phyloP scores from a whole-genome alignment of 2,113 vertebrate species.

The Euleptes europaea region DNA sequence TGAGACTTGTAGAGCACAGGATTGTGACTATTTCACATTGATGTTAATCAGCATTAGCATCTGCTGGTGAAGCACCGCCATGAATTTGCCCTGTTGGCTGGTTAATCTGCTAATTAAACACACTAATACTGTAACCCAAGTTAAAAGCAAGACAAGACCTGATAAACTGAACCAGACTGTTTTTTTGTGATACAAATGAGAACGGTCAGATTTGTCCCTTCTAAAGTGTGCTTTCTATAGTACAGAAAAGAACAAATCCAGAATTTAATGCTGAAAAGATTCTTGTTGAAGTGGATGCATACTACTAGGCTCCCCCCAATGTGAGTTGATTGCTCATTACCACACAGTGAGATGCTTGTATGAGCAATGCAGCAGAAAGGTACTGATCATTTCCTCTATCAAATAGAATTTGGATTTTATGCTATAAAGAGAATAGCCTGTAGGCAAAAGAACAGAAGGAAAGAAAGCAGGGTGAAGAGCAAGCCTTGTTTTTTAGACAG shows the following conservation, averaged over 20 bases:
- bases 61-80: too few relatives aligned
- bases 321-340: background rate
- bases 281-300: background rate
- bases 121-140: background rate
- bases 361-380: background rate
- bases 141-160: background rate
- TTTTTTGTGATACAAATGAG: background rate
- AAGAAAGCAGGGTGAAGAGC: background rate
- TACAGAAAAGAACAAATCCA: background rate
- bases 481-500: background rate
- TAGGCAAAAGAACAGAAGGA: background rate
- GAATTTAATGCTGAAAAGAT: background rate
- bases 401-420: conserved; percentile 4
- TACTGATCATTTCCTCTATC: background rate
- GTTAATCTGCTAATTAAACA: background rate
- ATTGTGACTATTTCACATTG: too few relatives aligned
- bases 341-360: background rate
- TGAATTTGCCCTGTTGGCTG: background rate
- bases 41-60: too few relatives aligned
- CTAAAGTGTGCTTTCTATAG: background rate
- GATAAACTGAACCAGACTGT: background rate
- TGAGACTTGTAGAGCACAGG: too few relatives aligned
- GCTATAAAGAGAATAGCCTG: background rate
- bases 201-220: background rate
- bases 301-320: background rate